Base-by-base conservation (phyloP, 2,888 invertebrate genomes). In the Clusia tigrina region DNA sequence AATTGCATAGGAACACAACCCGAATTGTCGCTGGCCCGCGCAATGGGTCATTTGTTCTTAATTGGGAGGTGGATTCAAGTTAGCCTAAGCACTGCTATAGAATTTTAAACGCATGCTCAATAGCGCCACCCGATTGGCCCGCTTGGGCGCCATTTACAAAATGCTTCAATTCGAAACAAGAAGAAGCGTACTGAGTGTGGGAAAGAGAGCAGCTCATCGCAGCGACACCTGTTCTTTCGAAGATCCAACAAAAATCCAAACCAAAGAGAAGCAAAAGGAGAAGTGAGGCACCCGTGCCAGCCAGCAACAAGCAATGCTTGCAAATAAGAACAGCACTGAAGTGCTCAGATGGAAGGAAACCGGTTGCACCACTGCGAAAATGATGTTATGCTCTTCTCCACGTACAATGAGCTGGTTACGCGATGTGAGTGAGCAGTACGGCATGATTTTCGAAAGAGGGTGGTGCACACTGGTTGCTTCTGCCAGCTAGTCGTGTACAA, bases 61-160 rank as follows among this genome's bases (percentile, higher is more conserved):
- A 42, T 6, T 42, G 42, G 42, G 42, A 6, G 42, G 42, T 42
- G 42, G 42, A 42, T 17, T 15, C 42, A 42, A 42, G n/a, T n/a
- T 42, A 15, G 6, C 12, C 32, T 32, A 32, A 5, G 5, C 32
- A 32, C 32, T 32, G 12, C 32, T 32, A 5, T 17, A n/a, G 10
- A 10, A 17, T 17, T n/a, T 3, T 15, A 6, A 22, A 15, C 48
- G 22, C 82, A 83, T 78, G 82, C 83, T 80, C 76, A 70, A 54
- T 74, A 66, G 58, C n/a, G 26, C 66, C 70, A 73, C 75, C 77
- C 80, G 81, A 83, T 83, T 83, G 82, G 82, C 74, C 75, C 75
- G 75, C 74, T 76, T 76, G 76, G 78, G 78, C 81, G 81, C 81
- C 81, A 81, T 81, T 79, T 79, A 80, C 76, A 80, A 78, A 76